Percentiles rank a stretch among this genome's conserved stretches.
Conservation (phyloP, 2,113 vertebrate species). For the Psilopogon haemacephalus region DNA sequence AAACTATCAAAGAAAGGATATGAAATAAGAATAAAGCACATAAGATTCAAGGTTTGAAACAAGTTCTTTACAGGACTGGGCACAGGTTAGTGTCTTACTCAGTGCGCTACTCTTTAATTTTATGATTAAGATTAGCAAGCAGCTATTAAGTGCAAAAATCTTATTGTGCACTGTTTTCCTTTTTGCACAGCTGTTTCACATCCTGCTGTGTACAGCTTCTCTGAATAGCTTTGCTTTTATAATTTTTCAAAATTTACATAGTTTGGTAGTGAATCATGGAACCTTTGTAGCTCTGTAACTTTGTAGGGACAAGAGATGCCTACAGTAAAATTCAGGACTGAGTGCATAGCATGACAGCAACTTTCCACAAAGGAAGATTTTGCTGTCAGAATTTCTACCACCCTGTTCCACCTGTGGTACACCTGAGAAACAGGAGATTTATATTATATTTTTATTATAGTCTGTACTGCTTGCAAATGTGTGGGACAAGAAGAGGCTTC, state of each 20-base stretch:
- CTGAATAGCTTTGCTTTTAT: background rate
- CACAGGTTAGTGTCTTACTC: background rate
- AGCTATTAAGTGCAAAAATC: background rate
- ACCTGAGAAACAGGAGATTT: background rate
- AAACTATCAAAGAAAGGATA: background rate
- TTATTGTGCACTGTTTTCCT: background rate
- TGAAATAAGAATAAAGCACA: background rate
- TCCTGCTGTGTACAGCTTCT: background rate
- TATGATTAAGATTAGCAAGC: background rate
- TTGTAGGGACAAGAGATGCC: background rate
- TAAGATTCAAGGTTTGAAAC: background rate
- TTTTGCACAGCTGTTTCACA: slow-evolving; percentile 11
- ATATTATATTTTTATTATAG: background rate
- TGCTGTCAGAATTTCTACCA: background rate
- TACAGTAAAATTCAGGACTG: background rate
- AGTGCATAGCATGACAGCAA: background rate
- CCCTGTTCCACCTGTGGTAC: background rate
- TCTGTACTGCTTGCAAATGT: background rate
- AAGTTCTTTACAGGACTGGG: background rate
- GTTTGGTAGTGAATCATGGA: slow-evolving; percentile 27
- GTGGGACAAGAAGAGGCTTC: background rate
- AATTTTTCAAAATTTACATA: background rate
- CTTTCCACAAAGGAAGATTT: background rate
- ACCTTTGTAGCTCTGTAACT: background rate
- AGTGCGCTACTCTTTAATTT: background rate